Evolutionary conservation across 2,888 invertebrate species (phyloP).

Genomic region (Platycheirus albimanus): DNA sequence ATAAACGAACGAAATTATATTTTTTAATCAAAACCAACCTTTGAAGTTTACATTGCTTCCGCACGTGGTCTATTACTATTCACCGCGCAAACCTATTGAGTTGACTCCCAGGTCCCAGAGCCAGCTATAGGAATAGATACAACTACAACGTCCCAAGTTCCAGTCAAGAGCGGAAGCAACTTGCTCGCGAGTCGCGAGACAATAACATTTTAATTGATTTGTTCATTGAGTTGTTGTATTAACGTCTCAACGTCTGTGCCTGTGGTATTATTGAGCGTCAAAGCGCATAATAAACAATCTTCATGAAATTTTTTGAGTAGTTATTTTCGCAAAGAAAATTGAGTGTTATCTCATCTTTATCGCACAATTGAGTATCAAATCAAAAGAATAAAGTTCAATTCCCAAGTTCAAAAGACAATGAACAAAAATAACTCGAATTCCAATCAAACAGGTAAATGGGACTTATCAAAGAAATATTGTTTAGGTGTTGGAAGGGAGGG

Average conservation of each 20-base stretch:
- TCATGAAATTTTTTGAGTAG: no score
- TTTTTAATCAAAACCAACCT: no score
- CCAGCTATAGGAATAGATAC: no score
- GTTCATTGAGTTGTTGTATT: background rate
- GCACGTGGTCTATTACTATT: background rate
- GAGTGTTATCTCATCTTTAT: slow-evolving; percentile 33
- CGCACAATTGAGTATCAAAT: slow-evolving; percentile 10
- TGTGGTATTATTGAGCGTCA: no score
- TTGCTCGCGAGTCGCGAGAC: background rate
- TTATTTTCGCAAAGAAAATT: no score
- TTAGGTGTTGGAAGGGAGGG: slow-evolving; percentile 9
- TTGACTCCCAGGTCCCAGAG: background rate
- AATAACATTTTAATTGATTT: slow-evolving; percentile 8
- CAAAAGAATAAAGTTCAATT: slow-evolving; percentile 30
- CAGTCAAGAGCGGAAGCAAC: background rate
- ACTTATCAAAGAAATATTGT: no score
- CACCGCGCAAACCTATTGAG: no score
- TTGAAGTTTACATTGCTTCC: no score
- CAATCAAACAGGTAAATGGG: slow-evolving; percentile 64
- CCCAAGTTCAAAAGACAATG: slow-evolving; percentile 29
- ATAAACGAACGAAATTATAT: no score
- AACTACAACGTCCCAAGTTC: background rate
- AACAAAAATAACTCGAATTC: slow-evolving; percentile 48
- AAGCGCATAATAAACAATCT: no score
- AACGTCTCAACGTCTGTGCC: no score